These are phyloP conservation scores for Centroberyx gerrardi DNA, from an alignment of 2,797 vertebrate genomes.

Conservation along the genomic window DNA sequence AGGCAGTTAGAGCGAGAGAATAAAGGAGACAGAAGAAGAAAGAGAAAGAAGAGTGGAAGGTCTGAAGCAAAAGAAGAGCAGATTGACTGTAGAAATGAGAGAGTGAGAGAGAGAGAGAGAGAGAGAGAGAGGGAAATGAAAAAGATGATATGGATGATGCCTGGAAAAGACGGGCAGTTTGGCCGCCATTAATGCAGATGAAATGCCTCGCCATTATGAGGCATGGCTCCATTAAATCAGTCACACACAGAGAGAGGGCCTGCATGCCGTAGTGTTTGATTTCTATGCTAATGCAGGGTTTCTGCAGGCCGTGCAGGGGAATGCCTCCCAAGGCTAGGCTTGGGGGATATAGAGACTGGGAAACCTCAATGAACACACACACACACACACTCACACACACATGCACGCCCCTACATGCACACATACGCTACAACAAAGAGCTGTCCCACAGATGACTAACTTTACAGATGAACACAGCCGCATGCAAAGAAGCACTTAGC, in stretches of 20 bases:
- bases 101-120: neutral
- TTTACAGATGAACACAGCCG: slow-evolving; percentile 6
- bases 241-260: slow-evolving; percentile 29
- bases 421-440: neutral
- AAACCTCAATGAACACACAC: slow-evolving; percentile 36
- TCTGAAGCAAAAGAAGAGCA: slow-evolving; percentile 29
- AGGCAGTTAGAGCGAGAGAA: neutral
- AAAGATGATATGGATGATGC: slow-evolving; percentile 21
- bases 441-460: slow-evolving; percentile 3
- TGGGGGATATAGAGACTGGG: neutral
- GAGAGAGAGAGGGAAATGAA: neutral
- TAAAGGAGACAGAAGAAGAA: slow-evolving; percentile 37
- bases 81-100: neutral
- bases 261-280: slow-evolving; percentile 39
- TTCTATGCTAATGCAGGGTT: slow-evolving; percentile 63
- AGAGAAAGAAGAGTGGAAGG: slow-evolving; percentile 26
- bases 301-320: slow-evolving; percentile 7
- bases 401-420: slow-evolving; percentile 1
- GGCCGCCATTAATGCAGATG: slow-evolving; percentile 30
- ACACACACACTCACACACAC: slow-evolving; percentile 9
- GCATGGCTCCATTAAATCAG: slow-evolving; percentile 39
- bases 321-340: neutral
- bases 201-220: slow-evolving; percentile 40
- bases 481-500: too few species aligned
- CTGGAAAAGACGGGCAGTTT: slow-evolving; percentile 21